phyloP scores from a whole-genome alignment of 2,797 vertebrate species.

The Siniperca scherzeri region DNA sequence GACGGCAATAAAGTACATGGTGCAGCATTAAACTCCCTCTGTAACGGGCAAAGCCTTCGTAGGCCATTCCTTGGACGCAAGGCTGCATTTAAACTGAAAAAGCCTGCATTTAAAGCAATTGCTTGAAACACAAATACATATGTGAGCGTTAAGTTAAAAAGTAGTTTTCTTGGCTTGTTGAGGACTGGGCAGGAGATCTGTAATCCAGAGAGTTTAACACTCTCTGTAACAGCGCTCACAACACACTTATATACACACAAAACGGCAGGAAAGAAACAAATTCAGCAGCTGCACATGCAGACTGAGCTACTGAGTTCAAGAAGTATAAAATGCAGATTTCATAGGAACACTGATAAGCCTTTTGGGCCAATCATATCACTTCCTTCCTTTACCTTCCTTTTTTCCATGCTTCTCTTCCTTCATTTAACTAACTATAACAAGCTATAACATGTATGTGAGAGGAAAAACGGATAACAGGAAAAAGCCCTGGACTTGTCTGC shows the following conservation, averaged over 20 bases:
- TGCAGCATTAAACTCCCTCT: conserved; percentile 69
- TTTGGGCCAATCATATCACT: not conserved
- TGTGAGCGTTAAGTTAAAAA: conserved; percentile 61
- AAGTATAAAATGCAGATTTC: conserved; percentile 13
- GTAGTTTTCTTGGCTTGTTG: conserved; percentile 66
- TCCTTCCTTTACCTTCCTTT: not conserved
- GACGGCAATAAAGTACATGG: conserved; percentile 79
- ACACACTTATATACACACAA: conserved; percentile 11
- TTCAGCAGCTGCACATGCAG: conserved; percentile 24
- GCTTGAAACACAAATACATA: conserved; percentile 73
- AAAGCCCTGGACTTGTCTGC: not conserved
- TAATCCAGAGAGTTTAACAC: conserved; percentile 53
- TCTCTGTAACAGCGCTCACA: conserved; percentile 22
- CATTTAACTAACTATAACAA: not conserved
- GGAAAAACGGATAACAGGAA: not conserved
- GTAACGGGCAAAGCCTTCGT: conserved; percentile 62
- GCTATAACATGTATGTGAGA: not conserved
- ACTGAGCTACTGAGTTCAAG: conserved; percentile 14
- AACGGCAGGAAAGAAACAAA: conserved; percentile 36
- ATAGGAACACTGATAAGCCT: conserved; percentile 5
- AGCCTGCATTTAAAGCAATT: conserved; percentile 73
- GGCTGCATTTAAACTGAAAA: conserved; percentile 74
- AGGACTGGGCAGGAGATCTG: conserved; percentile 63
- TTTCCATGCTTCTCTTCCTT: not conserved
- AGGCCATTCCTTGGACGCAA: conserved; percentile 74